Evolutionary conservation across 2,888 invertebrate genomes (phyloP).

Genomic region (Euplexia lucipara): DNA sequence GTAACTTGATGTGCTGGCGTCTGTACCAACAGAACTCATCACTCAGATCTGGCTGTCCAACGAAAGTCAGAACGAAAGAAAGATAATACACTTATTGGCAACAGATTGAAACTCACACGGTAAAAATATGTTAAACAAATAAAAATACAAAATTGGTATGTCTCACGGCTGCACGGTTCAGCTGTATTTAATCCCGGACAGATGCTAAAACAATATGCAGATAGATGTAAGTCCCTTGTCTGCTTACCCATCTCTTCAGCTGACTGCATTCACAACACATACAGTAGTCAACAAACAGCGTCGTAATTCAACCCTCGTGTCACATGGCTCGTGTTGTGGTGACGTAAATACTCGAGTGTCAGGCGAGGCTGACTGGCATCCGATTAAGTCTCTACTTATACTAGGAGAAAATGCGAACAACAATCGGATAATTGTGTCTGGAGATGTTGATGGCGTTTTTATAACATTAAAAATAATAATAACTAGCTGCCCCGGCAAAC

Average conservation of each 20-base stretch:
- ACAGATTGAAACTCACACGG: no score
- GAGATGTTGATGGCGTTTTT: background rate
- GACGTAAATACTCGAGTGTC: conserved; percentile 44
- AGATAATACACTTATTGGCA: no score
- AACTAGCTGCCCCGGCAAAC: no score
- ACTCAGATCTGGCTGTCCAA: no score
- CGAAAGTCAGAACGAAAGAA: no score
- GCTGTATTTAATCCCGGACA: no score
- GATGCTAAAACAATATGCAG: no score
- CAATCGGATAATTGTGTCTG: background rate
- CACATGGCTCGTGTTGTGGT: conserved; percentile 33
- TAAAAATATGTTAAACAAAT: no score
- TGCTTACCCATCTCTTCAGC: background rate
- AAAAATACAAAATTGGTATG: no score
- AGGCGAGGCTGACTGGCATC: conserved; percentile 35
- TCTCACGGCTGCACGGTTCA: no score
- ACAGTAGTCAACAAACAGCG: conserved; percentile 13
- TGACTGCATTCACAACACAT: conserved; percentile 3
- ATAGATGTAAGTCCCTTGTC: background rate
- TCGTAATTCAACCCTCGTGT: conserved; percentile 40
- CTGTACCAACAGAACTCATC: no score
- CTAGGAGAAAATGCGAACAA: conserved; percentile 15
- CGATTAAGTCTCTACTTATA: conserved; percentile 38
- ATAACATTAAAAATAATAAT: background rate
- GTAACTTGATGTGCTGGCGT: no score